Evolutionary conservation across 2,797 vertebrate genomes (phyloP).

Genomic region (Setipinna tenuifilis): DNA sequence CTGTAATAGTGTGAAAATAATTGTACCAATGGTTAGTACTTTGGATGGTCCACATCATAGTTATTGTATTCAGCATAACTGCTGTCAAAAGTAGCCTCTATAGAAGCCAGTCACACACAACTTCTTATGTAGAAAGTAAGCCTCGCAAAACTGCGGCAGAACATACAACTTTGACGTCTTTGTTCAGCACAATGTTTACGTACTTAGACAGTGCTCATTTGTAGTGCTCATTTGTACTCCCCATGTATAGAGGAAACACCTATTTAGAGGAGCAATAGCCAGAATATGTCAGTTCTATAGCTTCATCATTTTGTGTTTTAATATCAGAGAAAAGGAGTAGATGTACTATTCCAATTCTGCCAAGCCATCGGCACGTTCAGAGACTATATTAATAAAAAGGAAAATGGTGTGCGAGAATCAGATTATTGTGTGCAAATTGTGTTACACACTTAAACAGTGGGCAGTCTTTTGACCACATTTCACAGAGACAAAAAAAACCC

Average conservation of each 20-base stretch:
- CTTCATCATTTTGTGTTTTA: background rate
- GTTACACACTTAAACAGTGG: background rate
- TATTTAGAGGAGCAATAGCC: background rate
- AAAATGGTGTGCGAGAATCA: background rate
- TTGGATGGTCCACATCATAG: background rate
- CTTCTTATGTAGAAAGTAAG: background rate
- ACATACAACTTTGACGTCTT: background rate
- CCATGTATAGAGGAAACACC: too few relatives aligned
- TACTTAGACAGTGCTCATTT: background rate
- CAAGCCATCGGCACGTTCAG: background rate
- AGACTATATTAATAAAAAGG: background rate
- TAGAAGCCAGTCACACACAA: background rate
- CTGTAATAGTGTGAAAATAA: slow-evolving; percentile 33
- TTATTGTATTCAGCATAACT: background rate
- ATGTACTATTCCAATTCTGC: background rate
- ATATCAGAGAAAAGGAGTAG: background rate
- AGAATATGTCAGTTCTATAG: background rate
- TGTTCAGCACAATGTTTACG: background rate
- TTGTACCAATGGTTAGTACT: background rate
- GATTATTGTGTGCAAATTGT: background rate
- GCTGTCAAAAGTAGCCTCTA: background rate
- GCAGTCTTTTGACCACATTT: background rate
- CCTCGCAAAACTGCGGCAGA: background rate
- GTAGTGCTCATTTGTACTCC: too few relatives aligned
- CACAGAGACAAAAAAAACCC: background rate